phyloP scores from a whole-genome alignment of 2,113 vertebrate species.

The Xiphophorus hellerii region DNA sequence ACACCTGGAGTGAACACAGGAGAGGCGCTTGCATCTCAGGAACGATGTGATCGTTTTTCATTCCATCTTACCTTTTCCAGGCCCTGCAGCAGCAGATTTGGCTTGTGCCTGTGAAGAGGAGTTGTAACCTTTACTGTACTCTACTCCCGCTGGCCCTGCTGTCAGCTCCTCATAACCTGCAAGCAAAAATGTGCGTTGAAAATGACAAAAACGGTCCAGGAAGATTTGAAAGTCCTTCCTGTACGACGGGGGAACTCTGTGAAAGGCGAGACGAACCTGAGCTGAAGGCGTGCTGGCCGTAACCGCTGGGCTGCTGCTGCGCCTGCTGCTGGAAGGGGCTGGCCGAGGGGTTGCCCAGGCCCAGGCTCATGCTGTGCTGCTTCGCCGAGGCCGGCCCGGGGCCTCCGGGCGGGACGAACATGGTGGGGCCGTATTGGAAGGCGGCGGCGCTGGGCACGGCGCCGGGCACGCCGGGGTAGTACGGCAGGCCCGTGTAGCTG shows the following conservation, averaged over 20 bases:
- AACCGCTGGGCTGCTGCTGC: constrained; percentile 85
- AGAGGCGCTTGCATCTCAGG: background rate
- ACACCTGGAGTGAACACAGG: constrained; percentile 82
- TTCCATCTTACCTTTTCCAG: constrained; percentile 88
- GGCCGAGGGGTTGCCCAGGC: constrained; percentile 82
- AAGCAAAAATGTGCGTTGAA: background rate
- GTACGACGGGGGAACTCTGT: background rate
- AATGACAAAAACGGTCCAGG: background rate
- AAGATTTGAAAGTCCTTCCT: background rate
- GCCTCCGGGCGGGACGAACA: constrained; percentile 90
- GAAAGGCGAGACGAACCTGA: constrained; percentile 78
- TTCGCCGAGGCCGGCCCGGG: constrained; percentile 87
- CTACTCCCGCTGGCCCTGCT: constrained; percentile 88
- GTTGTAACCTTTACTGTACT: constrained; percentile 95
- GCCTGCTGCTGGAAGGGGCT: constrained; percentile 91
- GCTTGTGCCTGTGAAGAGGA: constrained; percentile 92
- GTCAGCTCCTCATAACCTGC: constrained; percentile 94
- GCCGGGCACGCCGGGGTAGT: constrained; percentile 95
- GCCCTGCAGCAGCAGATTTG: constrained; percentile 90
- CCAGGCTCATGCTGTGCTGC: constrained; percentile 89
- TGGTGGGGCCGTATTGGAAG: constrained; percentile 97
- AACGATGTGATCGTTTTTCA: background rate
- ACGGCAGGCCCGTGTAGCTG: constrained; percentile 98
- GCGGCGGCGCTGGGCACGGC: constrained; percentile 87
- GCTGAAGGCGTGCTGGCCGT: constrained; percentile 90